Conservation (phyloP, 2,797 vertebrate species). For the Chromobotia macracanthus region DNA sequence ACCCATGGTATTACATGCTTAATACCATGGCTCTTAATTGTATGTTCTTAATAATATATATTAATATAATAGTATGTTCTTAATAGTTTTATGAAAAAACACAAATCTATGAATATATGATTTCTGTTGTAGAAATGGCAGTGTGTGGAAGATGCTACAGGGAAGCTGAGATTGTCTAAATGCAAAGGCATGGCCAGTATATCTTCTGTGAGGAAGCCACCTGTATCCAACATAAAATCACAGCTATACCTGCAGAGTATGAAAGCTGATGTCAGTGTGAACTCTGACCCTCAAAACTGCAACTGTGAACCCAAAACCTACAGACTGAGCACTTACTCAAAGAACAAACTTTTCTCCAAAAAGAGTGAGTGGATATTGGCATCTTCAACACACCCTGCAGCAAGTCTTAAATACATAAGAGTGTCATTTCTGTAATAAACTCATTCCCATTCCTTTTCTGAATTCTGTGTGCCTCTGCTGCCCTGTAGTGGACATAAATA, state of each 20-base stretch:
- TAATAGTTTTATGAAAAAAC: neutral
- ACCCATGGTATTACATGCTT: neutral
- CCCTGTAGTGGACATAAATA: conserved; percentile 28
- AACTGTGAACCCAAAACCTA: conserved; percentile 76
- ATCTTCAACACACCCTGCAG: neutral
- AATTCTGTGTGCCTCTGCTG: conserved; percentile 12
- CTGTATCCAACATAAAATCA: conserved; percentile 79
- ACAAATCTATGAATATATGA: no score
- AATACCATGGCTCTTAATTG: no score
- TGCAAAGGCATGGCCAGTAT: conserved; percentile 80
- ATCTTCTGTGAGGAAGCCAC: conserved; percentile 51
- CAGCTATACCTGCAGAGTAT: conserved; percentile 74
- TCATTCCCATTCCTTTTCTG: no score
- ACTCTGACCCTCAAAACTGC: conserved; percentile 70
- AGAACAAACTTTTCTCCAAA: conserved; percentile 84
- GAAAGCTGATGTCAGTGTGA: conserved; percentile 19
- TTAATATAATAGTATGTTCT: no score
- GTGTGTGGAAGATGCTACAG: conserved; percentile 89
- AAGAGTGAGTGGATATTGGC: conserved; percentile 82
- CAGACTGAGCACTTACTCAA: conserved; percentile 76
- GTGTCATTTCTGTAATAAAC: no score
- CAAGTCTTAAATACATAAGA: neutral
- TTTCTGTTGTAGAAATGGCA: conserved; percentile 87
- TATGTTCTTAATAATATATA: no score
- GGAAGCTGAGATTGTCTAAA: conserved; percentile 89